These are phyloP conservation scores for Yponomeuta plumbellus DNA, from an alignment of 2,888 invertebrate species.

Conservation along the genomic window DNA sequence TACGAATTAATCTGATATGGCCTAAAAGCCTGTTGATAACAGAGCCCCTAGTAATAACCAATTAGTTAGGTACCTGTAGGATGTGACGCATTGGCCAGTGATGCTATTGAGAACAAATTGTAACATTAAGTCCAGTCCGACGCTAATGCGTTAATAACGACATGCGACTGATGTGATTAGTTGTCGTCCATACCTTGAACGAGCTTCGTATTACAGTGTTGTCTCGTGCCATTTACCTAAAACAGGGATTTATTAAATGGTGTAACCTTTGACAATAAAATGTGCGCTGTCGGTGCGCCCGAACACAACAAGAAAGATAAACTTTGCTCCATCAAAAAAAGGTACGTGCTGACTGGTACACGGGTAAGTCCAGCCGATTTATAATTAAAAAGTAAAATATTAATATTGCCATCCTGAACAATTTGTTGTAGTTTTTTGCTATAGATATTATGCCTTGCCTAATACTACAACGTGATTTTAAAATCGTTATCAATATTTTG, in stretches of 20 bases:
- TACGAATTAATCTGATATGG: too few species aligned
- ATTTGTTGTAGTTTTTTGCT: too few species aligned
- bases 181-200: slow-evolving; percentile 34
- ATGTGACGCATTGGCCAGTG: slow-evolving; percentile 11
- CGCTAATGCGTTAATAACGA: slow-evolving; percentile 63
- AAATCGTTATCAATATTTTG: too few species aligned
- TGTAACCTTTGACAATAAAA: slow-evolving; percentile 28
- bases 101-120: slow-evolving; percentile 33
- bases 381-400: too few species aligned
- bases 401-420: too few species aligned
- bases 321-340: slow-evolving; percentile 44
- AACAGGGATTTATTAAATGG: neutral
- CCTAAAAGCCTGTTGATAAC: too few species aligned
- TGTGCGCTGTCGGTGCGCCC: slow-evolving; percentile 48
- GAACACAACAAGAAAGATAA: slow-evolving; percentile 30
- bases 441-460: too few species aligned
- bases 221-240: slow-evolving; percentile 32
- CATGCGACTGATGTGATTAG: slow-evolving; percentile 41
- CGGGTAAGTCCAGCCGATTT: too few species aligned
- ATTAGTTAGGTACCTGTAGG: neutral
- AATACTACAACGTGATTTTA: too few species aligned
- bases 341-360: slow-evolving; percentile 32
- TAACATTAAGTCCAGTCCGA: slow-evolving; percentile 36
- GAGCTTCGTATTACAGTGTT: slow-evolving; percentile 29
- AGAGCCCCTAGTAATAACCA: neutral